Evolutionary conservation across 2,113 vertebrate species (phyloP).

Genomic region (Burhinus bistriatus): DNA sequence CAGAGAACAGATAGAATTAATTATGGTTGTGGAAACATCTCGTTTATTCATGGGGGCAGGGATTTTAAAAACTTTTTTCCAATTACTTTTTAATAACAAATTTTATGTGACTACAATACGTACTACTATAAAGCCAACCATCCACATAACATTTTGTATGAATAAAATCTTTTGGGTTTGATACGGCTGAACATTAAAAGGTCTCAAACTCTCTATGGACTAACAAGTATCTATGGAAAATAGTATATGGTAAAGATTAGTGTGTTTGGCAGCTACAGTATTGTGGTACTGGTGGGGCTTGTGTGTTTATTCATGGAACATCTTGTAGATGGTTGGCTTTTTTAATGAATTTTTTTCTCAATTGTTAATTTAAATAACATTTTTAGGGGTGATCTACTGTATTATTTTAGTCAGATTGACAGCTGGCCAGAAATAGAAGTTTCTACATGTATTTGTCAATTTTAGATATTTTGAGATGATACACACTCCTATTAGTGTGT

Average conservation of each 20-base stretch:
- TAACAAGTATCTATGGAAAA: not conserved
- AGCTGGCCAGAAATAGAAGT: not conserved
- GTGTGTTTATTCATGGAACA: not conserved
- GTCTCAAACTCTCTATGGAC: not conserved
- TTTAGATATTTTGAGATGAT: not conserved
- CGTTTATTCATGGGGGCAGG: not conserved
- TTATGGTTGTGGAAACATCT: not conserved
- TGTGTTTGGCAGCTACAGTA: not conserved
- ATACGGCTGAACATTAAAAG: not conserved
- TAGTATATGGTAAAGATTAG: not conserved
- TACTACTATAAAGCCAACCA: not conserved
- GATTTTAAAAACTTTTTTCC: not conserved
- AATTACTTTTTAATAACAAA: not conserved
- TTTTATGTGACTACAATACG: rapidly evolving
- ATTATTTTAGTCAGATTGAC: not conserved
- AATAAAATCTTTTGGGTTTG: not conserved
- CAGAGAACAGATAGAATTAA: not conserved
- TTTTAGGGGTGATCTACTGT: not conserved
- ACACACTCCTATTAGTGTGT: not conserved
- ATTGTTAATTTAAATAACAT: not conserved
- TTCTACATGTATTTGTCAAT: not conserved
- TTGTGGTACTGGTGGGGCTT: not conserved
- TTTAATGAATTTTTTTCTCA: not conserved
- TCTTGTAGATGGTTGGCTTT: not conserved
- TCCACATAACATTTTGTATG: not conserved